Percentiles rank a stretch among this genome's conserved stretches.
phyloP scores from a whole-genome alignment of 2,888 invertebrate species.

The Brassicogethes aeneus region DNA sequence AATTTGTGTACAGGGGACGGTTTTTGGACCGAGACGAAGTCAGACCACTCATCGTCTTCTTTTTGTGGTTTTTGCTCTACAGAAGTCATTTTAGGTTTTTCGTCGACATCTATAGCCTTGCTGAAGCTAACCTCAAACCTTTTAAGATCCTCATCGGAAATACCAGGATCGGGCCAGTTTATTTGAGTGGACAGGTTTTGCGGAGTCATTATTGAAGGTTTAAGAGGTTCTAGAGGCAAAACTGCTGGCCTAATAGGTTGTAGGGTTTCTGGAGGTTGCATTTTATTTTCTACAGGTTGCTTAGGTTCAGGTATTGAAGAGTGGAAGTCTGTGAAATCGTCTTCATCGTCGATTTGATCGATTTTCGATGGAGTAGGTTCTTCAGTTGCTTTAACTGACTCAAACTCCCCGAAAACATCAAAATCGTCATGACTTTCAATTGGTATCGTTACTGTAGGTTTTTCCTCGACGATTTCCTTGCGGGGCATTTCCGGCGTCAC shows the following conservation, averaged over 20 bases:
- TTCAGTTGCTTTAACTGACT: slow-evolving; percentile 6
- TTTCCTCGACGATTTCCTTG: slow-evolving; percentile 17
- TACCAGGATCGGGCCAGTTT: slow-evolving; percentile 55
- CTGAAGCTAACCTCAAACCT: slow-evolving; percentile 28
- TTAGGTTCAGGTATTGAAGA: slow-evolving; percentile 19
- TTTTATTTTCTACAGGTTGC: too few species aligned
- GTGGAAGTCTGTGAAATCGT: slow-evolving; percentile 40
- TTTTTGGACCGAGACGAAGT: slow-evolving; percentile 44
- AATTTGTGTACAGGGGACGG: slow-evolving; percentile 22
- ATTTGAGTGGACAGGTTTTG: slow-evolving; percentile 41
- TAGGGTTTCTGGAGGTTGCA: slow-evolving; percentile 9
- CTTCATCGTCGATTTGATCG: slow-evolving; percentile 23
- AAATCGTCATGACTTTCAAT: slow-evolving; percentile 29
- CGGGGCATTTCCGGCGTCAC: slow-evolving; percentile 29
- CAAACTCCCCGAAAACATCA: slow-evolving; percentile 29
- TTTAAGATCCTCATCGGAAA: slow-evolving; percentile 35
- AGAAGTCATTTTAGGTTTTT: slow-evolving; percentile 1
- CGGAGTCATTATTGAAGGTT: slow-evolving; percentile 14
- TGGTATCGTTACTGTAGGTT: slow-evolving; percentile 4
- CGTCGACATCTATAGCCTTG: neutral
- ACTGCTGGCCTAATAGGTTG: slow-evolving; percentile 12
- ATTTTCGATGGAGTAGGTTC: neutral
- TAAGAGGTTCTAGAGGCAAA: slow-evolving; percentile 12
- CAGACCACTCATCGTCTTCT: slow-evolving; percentile 54
- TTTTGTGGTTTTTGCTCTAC: slow-evolving; percentile 5